These are phyloP conservation scores for Ischnura elegans DNA, from an alignment of 2,888 invertebrate genomes.

Conservation along the genomic window DNA sequence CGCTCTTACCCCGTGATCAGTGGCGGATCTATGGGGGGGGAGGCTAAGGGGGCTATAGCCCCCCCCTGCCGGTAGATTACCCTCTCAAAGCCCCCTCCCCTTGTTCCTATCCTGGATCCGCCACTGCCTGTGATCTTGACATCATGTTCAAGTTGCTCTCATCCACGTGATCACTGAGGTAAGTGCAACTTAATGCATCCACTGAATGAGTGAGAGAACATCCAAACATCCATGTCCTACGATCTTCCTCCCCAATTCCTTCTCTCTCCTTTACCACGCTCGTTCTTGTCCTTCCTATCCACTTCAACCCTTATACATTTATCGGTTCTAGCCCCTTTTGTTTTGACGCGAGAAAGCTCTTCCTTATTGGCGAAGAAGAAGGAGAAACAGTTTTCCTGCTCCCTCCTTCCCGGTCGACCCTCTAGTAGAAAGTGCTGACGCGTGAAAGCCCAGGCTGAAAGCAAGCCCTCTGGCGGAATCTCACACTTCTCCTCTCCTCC, in stretches of 20 bases:
- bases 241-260: not conserved
- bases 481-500: not conserved
- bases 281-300: not conserved
- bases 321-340: not conserved
- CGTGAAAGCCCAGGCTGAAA: not conserved
- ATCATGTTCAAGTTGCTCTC: too few relatives aligned
- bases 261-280: not conserved
- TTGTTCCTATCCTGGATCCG: too few relatives aligned
- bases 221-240: not conserved
- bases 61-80: too few relatives aligned
- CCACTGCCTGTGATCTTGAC: too few relatives aligned
- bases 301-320: not conserved
- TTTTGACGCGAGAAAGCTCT: not conserved
- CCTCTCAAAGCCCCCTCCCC: too few relatives aligned
- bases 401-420: too few relatives aligned
- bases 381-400: not conserved
- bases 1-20: too few relatives aligned
- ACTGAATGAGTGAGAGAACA: too few relatives aligned
- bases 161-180: too few relatives aligned
- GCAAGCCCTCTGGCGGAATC: not conserved
- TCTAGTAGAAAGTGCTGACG: not conserved
- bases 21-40: too few relatives aligned
- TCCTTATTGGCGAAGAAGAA: not conserved
- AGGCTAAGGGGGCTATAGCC: too few relatives aligned
- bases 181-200: too few relatives aligned